These are phyloP conservation scores for Orthonyx spaldingii DNA, from an alignment of 2,113 vertebrate species.

Conservation along the genomic window DNA sequence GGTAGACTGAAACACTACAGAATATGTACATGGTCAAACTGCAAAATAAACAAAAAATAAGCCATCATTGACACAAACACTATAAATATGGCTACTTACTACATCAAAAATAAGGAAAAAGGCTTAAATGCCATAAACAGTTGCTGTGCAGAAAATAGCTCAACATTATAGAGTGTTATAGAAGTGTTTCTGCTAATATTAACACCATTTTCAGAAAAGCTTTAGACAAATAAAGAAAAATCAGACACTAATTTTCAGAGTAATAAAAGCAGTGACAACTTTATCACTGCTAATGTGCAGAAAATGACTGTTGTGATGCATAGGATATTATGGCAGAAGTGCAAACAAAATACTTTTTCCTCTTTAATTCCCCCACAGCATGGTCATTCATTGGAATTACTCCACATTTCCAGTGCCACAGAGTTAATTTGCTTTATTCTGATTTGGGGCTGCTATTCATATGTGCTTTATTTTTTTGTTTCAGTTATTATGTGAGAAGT, in stretches of 20 bases:
- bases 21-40: not conserved
- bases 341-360: not conserved
- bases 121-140: not conserved
- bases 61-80: not conserved
- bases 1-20: not conserved
- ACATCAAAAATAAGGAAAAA: not conserved
- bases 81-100: not conserved
- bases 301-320: not conserved
- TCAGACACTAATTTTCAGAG: not conserved
- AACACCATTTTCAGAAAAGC: not conserved
- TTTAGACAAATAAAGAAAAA: conserved; percentile 6
- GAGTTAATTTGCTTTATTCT: not conserved
- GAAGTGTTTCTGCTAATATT: not conserved
- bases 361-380: not conserved
- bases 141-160: not conserved
- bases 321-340: not conserved
- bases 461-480: no score
- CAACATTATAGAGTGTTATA: not conserved
- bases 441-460: not conserved
- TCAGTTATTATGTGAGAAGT: not conserved
- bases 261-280: conserved; percentile 10
- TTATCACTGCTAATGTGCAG: not conserved
- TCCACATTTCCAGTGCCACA: not conserved
- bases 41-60: not conserved
- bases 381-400: not conserved